Percentiles rank a stretch among this genome's conserved stretches.
Conservation (phyloP, 2,797 vertebrate species). For the Pelochelys cantorii region DNA sequence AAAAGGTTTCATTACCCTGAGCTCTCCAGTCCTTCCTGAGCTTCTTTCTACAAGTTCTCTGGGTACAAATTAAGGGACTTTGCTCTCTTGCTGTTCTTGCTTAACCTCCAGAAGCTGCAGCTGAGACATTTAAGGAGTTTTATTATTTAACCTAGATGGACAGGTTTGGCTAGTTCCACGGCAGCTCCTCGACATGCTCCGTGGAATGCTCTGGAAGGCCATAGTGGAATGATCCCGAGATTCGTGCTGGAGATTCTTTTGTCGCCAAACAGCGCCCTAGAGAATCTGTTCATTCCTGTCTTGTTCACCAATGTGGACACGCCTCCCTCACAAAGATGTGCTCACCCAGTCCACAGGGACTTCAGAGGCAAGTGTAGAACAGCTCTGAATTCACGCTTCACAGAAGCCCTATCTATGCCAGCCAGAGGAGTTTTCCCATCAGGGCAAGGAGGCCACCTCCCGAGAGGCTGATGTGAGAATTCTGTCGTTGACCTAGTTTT, state of each 20-base stretch:
- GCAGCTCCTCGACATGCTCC: not conserved
- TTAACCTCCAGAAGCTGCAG: not conserved
- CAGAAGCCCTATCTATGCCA: not conserved
- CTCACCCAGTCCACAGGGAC: rapidly evolving
- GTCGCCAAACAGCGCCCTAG: not conserved
- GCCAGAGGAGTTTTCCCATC: not conserved
- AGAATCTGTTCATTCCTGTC: rapidly evolving
- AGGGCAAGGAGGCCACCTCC: not conserved
- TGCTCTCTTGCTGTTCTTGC: not conserved
- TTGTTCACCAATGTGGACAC: not conserved
- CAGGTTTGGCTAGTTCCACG: not conserved
- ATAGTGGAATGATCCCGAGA: rapidly evolving
- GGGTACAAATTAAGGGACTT: constrained; percentile 39
- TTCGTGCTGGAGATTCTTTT: rapidly evolving
- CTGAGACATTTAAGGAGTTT: not conserved
- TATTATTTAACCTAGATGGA: not conserved
- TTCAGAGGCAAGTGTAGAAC: not conserved
- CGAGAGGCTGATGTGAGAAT: not conserved
- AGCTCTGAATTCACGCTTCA: not conserved
- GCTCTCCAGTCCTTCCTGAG: constrained; percentile 8
- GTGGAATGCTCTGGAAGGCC: not conserved
- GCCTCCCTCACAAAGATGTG: not conserved
- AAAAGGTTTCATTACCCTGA: not conserved
- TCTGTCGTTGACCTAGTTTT: not conserved
- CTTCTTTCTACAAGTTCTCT: not conserved